Percentiles rank a stretch among this genome's conserved stretches.
Evolutionary conservation across 2,888 invertebrate genomes (phyloP).

Genomic region (Clostera curtula): DNA sequence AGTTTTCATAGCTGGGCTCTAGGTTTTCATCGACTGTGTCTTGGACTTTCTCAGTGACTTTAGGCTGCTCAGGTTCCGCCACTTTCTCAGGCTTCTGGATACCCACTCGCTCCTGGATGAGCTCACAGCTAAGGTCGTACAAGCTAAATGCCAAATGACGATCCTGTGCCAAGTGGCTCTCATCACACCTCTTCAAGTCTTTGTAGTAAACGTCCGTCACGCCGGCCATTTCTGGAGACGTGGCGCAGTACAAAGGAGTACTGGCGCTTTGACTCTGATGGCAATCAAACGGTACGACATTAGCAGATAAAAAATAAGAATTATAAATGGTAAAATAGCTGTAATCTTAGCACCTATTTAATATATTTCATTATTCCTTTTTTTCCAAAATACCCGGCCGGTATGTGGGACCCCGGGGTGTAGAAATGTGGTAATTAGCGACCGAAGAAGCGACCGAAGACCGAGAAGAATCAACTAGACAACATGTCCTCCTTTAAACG

Average conservation of each 20-base stretch:
- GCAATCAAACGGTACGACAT: neutral
- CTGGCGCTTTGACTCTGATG: constrained; percentile 92
- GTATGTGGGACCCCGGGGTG: too few relatives aligned
- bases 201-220: constrained; percentile 92
- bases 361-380: too few relatives aligned
- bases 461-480: too few relatives aligned
- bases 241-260: constrained; percentile 91
- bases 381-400: too few relatives aligned
- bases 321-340: neutral
- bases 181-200: constrained; percentile 83
- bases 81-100: too few relatives aligned
- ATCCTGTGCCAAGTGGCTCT: constrained; percentile 50
- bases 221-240: constrained; percentile 84
- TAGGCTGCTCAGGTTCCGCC: too few relatives aligned
- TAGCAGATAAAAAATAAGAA: constrained; percentile 1
- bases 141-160: constrained; percentile 49
- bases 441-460: too few relatives aligned
- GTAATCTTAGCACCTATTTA: too few relatives aligned
- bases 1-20: too few relatives aligned
- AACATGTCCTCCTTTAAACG: too few relatives aligned
- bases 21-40: too few relatives aligned
- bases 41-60: constrained; percentile 6
- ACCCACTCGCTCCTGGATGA: constrained; percentile 31
- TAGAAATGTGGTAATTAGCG: too few relatives aligned
- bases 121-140: constrained; percentile 37